A percentile compares a stretch with the other conserved stretches of the same genome.
Evolutionary conservation across 2,113 vertebrate species (phyloP).

Genomic region (Cygnus buccinator): DNA sequence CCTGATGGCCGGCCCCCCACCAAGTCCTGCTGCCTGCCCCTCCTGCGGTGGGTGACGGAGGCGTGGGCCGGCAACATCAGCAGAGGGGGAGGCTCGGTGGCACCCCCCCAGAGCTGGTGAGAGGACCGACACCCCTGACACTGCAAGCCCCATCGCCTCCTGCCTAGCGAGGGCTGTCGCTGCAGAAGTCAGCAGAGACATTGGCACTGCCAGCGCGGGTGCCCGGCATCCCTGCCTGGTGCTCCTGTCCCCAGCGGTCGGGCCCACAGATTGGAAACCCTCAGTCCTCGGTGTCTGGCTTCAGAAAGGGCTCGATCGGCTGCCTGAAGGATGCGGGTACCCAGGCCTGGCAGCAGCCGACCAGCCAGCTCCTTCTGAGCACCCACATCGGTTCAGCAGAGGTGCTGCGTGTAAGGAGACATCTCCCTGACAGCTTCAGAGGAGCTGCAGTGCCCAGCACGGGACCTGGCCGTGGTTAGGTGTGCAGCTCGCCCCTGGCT

Average conservation of each 20-base stretch:
- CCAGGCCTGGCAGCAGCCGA: not conserved
- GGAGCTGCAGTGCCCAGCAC: not conserved
- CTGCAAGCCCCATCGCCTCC: not conserved
- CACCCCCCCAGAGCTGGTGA: not conserved
- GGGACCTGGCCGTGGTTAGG: accelerated
- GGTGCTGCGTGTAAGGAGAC: not conserved
- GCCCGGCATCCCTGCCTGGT: not conserved
- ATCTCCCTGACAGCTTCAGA: constrained; percentile 40
- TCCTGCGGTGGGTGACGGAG: not conserved
- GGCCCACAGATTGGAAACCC: not conserved
- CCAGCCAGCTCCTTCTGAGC: not conserved
- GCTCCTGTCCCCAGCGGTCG: not conserved
- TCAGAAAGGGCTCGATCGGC: not conserved
- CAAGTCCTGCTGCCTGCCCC: not conserved
- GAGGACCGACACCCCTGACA: not conserved
- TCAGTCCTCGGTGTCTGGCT: not conserved
- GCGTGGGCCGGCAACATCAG: not conserved
- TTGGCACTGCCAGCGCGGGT: not conserved
- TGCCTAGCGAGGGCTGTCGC: not conserved
- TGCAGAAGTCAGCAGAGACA: not conserved
- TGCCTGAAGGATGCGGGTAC: not conserved
- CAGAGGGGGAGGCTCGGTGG: not conserved
- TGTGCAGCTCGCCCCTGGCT: not conserved
- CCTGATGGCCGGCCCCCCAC: not conserved
- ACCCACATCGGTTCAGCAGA: no score